These are phyloP conservation scores for Gallinago stenura DNA, from an alignment of 2,797 vertebrate species.

Conservation along the genomic window DNA sequence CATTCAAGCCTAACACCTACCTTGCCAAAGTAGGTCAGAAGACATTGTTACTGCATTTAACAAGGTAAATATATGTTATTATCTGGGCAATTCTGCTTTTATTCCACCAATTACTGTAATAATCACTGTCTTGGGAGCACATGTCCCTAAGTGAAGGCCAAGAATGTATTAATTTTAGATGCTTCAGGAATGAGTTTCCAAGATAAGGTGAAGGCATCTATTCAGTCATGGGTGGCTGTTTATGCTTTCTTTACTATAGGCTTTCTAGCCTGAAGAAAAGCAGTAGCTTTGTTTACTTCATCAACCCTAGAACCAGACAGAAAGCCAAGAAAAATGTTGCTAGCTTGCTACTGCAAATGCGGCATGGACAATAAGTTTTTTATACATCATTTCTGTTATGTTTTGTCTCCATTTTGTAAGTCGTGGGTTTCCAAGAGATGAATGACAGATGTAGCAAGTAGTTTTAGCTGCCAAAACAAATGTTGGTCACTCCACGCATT, in stretches of 20 bases:
- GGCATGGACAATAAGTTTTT: background rate
- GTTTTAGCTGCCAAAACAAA: conserved; percentile 2
- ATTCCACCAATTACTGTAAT: background rate
- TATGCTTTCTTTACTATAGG: background rate
- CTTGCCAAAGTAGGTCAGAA: background rate
- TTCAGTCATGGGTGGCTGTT: background rate
- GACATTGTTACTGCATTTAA: background rate
- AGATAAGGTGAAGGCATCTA: background rate
- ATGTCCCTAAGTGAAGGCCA: background rate
- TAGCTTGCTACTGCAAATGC: background rate
- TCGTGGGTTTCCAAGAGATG: background rate
- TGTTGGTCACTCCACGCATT: background rate
- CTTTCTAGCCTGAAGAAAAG: background rate
- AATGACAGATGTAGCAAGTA: background rate
- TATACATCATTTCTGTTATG: background rate
- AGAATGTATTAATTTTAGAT: background rate
- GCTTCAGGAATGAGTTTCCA: background rate
- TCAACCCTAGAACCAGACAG: background rate
- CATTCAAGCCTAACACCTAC: background rate
- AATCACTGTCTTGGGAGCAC: background rate
- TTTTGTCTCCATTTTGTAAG: background rate
- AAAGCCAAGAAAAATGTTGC: background rate
- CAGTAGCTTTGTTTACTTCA: background rate
- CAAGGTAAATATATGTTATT: background rate
- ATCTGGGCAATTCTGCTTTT: background rate